These are phyloP conservation scores for Mungos mungo DNA, from an alignment of 2,113 vertebrate species.

Conservation along the genomic window DNA sequence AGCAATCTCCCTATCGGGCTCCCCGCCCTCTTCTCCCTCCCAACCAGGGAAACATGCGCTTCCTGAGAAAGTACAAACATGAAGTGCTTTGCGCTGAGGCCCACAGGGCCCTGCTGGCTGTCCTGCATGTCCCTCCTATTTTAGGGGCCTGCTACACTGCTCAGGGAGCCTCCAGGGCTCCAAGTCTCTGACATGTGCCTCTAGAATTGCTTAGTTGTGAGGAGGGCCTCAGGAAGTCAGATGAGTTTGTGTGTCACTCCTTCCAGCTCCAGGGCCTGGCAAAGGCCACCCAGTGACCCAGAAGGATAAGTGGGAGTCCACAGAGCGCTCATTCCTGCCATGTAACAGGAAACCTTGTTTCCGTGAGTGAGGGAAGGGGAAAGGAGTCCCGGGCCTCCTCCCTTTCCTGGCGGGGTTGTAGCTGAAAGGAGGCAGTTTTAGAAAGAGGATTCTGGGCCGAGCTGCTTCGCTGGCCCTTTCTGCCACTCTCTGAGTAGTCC, in stretches of 20 bases:
- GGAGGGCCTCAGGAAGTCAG: not conserved
- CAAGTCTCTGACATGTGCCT: constrained; percentile 20
- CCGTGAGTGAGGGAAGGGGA: not conserved
- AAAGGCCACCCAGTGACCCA: not conserved
- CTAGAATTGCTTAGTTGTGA: not conserved
- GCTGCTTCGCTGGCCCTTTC: not conserved
- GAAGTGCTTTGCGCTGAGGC: not conserved
- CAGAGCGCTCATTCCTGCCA: not conserved
- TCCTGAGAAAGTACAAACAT: constrained; percentile 52
- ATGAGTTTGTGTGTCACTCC: not conserved
- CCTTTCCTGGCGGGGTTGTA: not conserved
- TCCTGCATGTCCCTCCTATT: not conserved
- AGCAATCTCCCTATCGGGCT: not conserved
- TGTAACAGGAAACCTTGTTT: not conserved
- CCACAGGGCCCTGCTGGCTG: not conserved
- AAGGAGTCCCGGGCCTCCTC: not conserved
- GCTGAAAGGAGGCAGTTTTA: not conserved
- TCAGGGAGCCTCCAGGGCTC: not conserved
- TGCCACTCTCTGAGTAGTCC: not conserved
- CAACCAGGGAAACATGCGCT: constrained; percentile 36
- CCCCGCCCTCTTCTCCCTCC: not conserved
- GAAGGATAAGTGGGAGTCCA: not conserved
- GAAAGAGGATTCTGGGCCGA: not conserved
- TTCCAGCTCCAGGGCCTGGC: not conserved
- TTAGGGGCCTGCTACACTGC: not conserved